Percentiles rank a stretch among this genome's conserved stretches.
Conservation (phyloP, 2,888 invertebrate genomes). For the Nephrotoma guestfalica region DNA sequence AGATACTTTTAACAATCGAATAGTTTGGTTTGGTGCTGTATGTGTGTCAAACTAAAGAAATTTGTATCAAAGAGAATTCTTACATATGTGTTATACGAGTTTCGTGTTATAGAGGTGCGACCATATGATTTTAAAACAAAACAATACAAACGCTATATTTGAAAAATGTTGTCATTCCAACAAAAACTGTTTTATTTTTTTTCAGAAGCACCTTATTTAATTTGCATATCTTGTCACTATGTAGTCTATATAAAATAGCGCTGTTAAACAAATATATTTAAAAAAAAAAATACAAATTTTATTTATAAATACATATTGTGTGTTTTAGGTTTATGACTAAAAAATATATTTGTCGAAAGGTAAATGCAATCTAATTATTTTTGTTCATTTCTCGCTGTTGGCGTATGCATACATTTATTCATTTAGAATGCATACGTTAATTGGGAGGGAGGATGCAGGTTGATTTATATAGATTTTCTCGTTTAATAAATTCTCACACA, state of each 20-base stretch:
- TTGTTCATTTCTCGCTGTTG: not conserved
- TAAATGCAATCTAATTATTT: not conserved
- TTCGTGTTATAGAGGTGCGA: not conserved
- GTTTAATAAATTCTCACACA: not conserved
- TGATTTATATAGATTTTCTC: not conserved
- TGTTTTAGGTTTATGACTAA: not conserved
- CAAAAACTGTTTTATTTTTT: not conserved
- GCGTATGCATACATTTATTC: not conserved
- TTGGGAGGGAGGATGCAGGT: not conserved
- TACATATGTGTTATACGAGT: not conserved
- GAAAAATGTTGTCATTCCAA: not conserved
- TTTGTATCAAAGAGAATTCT: not conserved
- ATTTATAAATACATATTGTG: not conserved
- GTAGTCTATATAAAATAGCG: not conserved
- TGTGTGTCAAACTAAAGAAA: not conserved
- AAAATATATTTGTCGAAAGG: not conserved
- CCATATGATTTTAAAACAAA: not conserved
- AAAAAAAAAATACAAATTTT: not conserved
- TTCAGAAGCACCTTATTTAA: not conserved
- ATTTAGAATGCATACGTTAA: not conserved
- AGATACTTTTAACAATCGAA: not conserved
- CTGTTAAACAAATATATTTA: not conserved
- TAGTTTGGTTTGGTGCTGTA: not conserved
- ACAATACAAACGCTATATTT: not conserved
- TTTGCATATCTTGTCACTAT: not conserved